phyloP scores from a whole-genome alignment of 2,113 vertebrate species.

The Istiophorus platypterus region DNA sequence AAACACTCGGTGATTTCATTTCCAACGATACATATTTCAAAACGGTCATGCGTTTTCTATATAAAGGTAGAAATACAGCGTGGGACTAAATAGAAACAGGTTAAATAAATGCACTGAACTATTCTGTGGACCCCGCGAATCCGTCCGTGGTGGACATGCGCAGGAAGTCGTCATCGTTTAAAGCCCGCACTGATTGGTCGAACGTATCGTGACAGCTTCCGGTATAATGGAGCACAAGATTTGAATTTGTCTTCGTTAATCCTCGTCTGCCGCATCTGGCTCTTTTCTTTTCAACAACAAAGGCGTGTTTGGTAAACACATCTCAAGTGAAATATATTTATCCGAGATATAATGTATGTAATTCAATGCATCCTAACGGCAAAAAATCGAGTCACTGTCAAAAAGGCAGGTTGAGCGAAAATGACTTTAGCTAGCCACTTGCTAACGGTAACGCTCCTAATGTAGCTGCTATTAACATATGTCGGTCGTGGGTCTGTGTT shows the following conservation, averaged over 20 bases:
- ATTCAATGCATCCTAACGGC: neutral
- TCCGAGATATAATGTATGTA: no score
- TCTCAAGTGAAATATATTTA: neutral
- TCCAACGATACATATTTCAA: neutral
- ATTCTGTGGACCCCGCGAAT: no score
- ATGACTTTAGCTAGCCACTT: neutral
- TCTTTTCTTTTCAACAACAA: neutral
- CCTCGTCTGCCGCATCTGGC: rapidly evolving
- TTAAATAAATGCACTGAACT: no score
- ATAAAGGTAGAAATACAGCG: neutral
- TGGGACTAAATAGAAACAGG: neutral
- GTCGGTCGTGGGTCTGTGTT: neutral
- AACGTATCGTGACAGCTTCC: slow-evolving; percentile 45
- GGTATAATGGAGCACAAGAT: neutral
- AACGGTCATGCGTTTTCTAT: no score
- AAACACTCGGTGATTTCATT: no score
- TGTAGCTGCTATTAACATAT: neutral
- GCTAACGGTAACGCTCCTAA: slow-evolving; percentile 26
- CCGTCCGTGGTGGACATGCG: no score
- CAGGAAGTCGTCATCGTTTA: neutral
- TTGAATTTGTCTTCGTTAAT: slow-evolving; percentile 40
- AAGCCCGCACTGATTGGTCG: slow-evolving; percentile 39
- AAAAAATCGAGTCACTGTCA: neutral
- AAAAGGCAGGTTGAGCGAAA: neutral
- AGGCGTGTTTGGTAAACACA: neutral